These are phyloP conservation scores for Eupithecia tripunctaria DNA, from an alignment of 2,888 invertebrate species.

Conservation along the genomic window DNA sequence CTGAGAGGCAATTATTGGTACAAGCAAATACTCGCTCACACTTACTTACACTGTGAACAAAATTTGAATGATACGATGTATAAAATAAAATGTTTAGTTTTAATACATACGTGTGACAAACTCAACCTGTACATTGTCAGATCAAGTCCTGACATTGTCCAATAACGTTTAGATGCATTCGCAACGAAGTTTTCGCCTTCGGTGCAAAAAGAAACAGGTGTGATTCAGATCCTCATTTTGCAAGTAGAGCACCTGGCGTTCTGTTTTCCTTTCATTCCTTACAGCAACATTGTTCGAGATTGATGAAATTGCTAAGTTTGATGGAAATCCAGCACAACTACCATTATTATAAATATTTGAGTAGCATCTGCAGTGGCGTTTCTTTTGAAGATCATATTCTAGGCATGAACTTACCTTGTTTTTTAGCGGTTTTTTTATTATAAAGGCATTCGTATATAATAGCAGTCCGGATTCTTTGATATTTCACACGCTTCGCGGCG, in stretches of 20 bases:
- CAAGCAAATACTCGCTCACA: background rate
- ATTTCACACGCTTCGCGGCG: background rate
- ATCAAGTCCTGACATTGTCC: conserved; percentile 1
- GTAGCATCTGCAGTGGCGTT: background rate
- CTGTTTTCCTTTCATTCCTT: conserved; percentile 15
- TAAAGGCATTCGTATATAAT: background rate
- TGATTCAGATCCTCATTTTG: background rate
- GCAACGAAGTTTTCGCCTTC: conserved; percentile 5
- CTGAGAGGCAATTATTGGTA: no score
- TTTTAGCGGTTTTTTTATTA: background rate
- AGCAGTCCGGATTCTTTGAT: background rate
- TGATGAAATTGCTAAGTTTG: conserved; percentile 3
- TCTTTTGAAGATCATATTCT: background rate
- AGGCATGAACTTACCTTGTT: background rate
- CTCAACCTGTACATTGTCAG: background rate
- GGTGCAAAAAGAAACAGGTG: conserved; percentile 11
- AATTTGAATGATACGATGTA: background rate
- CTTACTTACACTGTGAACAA: no score
- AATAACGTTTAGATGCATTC: conserved; percentile 6
- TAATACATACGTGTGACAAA: background rate
- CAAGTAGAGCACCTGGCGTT: conserved; percentile 3
- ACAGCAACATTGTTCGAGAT: conserved; percentile 7
- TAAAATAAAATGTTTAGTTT: background rate
- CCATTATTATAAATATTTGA: background rate
- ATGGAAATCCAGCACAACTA: background rate